A percentile compares a stretch with the other conserved stretches of the same genome.
phyloP scores from a whole-genome alignment of 2,888 invertebrate genomes.

The Flexamia atlantica region DNA sequence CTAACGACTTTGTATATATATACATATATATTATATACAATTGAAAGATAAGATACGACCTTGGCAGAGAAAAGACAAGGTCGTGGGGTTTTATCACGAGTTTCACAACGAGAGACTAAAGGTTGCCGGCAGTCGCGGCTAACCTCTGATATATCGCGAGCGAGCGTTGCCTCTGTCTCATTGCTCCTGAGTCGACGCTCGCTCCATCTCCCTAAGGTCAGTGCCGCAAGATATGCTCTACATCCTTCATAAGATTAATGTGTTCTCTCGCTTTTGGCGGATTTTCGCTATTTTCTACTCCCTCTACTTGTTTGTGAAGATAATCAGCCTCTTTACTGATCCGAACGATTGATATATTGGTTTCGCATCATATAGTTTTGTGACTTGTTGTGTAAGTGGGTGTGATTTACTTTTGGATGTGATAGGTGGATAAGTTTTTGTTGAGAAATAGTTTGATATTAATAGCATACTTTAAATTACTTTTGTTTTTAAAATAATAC shows the following conservation, averaged over 20 bases:
- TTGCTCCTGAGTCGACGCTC: conserved; percentile 4
- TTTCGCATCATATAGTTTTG: neutral
- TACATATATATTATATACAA: neutral
- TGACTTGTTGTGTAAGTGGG: neutral
- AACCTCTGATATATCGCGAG: conserved; percentile 6
- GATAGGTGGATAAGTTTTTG: neutral
- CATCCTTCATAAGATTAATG: conserved; percentile 19
- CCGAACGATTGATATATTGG: neutral
- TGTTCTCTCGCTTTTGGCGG: conserved; percentile 23
- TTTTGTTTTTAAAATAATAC: too few relatives aligned
- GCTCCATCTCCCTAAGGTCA: neutral
- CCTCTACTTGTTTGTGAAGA: conserved; percentile 17
- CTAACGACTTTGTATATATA: too few relatives aligned
- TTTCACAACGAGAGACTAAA: conserved; percentile 16
- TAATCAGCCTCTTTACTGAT: neutral
- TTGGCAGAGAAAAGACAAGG: neutral
- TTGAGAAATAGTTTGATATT: neutral
- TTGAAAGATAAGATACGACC: neutral
- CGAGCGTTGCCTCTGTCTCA: conserved; percentile 5
- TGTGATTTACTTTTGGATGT: neutral
- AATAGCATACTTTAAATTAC: too few relatives aligned
- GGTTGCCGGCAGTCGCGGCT: neutral
- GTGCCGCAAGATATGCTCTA: conserved; percentile 26
- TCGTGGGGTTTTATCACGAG: neutral
- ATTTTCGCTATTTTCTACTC: conserved; percentile 33